Evolutionary conservation across 2,113 vertebrate genomes (phyloP).

Genomic region (Nycticryphes semicollaris): DNA sequence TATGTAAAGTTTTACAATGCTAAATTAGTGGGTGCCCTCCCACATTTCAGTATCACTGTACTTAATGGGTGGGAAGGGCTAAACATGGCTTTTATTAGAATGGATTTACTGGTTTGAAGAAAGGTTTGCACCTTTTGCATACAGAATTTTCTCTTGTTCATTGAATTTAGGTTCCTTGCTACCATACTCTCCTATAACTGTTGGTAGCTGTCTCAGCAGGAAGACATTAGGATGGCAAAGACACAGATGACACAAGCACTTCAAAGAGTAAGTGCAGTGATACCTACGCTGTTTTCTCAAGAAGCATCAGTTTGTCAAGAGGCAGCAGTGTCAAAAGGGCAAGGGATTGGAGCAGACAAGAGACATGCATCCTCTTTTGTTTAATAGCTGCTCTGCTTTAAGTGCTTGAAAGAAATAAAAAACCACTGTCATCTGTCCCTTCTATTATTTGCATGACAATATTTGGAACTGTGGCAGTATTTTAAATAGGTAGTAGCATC

Average conservation of each 20-base stretch:
- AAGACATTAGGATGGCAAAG: neutral
- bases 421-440: neutral
- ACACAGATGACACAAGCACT: neutral
- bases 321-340: neutral
- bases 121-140: neutral
- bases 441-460: neutral
- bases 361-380: neutral
- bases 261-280: neutral
- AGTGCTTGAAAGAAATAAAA: neutral
- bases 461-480: neutral
- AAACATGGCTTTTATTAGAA: neutral
- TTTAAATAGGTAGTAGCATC: neutral
- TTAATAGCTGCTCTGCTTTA: neutral
- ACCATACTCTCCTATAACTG: neutral
- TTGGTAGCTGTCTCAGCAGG: neutral
- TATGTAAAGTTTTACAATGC: neutral
- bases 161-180: neutral
- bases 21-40: neutral
- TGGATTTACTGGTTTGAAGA: neutral
- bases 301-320: neutral
- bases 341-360: neutral
- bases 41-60: neutral
- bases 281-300: neutral
- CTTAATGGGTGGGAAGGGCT: neutral
- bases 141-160: neutral